Evolutionary conservation across 1,140 invertebrate species (phyloP).

Genomic region (Drosophila ficusphila): DNA sequence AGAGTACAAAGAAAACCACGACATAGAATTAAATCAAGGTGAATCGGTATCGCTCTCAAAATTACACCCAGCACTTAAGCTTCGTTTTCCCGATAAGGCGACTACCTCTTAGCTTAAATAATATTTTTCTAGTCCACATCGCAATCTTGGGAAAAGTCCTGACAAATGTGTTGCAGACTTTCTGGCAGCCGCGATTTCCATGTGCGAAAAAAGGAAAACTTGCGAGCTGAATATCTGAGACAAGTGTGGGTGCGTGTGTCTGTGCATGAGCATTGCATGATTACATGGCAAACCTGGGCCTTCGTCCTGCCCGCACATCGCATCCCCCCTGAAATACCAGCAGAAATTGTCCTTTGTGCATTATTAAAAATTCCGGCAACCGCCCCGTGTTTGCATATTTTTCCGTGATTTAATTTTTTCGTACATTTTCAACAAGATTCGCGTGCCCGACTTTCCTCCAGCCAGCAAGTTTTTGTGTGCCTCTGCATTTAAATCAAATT

Average conservation of each 20-base stretch:
- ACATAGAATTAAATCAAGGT: neutral
- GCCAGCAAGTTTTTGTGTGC: slow-evolving; percentile 13
- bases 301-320: neutral
- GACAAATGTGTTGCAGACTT: slow-evolving; percentile 47
- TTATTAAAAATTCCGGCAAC: slow-evolving; percentile 65
- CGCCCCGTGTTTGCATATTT: slow-evolving; percentile 49
- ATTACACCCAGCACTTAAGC: neutral
- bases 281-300: slow-evolving; percentile 29
- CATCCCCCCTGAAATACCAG: slow-evolving; percentile 6
- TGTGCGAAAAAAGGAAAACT: slow-evolving; percentile 2
- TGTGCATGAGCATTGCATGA: slow-evolving; percentile 47
- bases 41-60: neutral
- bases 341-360: slow-evolving; percentile 61
- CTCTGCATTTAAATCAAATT: slow-evolving; percentile 68
- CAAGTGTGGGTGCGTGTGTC: slow-evolving; percentile 10
- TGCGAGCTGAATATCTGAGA: slow-evolving; percentile 4
- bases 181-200: slow-evolving; percentile 31
- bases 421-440: slow-evolving; percentile 31
- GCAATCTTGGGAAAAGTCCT: slow-evolving; percentile 23
- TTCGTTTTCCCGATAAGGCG: slow-evolving; percentile 19
- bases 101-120: neutral
- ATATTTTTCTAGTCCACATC: slow-evolving; percentile 31
- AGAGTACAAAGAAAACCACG: neutral
- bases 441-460: slow-evolving; percentile 16
- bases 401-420: slow-evolving; percentile 56